Percentiles rank a stretch among this genome's conserved stretches.
Evolutionary conservation across 1,140 invertebrate species (phyloP).

Genomic region (Bradynema listronoti): DNA sequence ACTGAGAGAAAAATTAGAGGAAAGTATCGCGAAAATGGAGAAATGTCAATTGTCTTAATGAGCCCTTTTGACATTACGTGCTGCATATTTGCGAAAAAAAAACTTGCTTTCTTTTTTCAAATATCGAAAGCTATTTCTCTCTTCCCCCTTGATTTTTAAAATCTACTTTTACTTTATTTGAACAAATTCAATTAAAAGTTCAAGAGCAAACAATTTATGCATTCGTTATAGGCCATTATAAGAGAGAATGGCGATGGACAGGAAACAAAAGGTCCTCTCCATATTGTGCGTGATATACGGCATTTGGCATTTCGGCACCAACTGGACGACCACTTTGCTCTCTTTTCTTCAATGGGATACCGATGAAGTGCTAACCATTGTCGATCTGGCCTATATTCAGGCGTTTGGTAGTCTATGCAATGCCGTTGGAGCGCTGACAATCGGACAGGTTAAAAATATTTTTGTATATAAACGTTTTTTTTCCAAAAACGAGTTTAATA

Average conservation of each 20-base stretch:
- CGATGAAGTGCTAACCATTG: slow-evolving; percentile 50
- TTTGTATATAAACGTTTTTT: too few relatives aligned
- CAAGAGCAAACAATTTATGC: not conserved
- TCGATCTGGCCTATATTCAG: slow-evolving; percentile 57
- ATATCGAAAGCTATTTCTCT: too few relatives aligned
- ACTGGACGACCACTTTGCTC: slow-evolving; percentile 57
- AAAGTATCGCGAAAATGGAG: too few relatives aligned
- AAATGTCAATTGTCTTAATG: too few relatives aligned
- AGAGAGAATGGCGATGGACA: slow-evolving; percentile 20
- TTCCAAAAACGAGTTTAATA: too few relatives aligned
- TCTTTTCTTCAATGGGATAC: slow-evolving; percentile 58
- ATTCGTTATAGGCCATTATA: not conserved
- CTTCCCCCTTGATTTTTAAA: not conserved
- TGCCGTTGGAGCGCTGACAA: slow-evolving; percentile 48
- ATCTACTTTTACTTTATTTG: slow-evolving; percentile 3
- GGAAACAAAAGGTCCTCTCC: slow-evolving; percentile 48
- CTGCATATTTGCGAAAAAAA: too few relatives aligned
- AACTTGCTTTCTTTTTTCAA: not conserved
- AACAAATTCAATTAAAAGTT: not conserved
- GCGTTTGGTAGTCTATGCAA: slow-evolving; percentile 53
- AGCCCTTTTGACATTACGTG: too few relatives aligned
- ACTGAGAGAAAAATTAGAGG: too few relatives aligned
- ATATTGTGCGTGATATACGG: slow-evolving; percentile 54
- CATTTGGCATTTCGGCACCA: slow-evolving; percentile 55
- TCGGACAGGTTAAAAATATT: slow-evolving; percentile 40